A percentile compares a stretch with the other conserved stretches of the same genome.
phyloP scores from a whole-genome alignment of 2,113 vertebrate species.

The Hoplias malabaricus region DNA sequence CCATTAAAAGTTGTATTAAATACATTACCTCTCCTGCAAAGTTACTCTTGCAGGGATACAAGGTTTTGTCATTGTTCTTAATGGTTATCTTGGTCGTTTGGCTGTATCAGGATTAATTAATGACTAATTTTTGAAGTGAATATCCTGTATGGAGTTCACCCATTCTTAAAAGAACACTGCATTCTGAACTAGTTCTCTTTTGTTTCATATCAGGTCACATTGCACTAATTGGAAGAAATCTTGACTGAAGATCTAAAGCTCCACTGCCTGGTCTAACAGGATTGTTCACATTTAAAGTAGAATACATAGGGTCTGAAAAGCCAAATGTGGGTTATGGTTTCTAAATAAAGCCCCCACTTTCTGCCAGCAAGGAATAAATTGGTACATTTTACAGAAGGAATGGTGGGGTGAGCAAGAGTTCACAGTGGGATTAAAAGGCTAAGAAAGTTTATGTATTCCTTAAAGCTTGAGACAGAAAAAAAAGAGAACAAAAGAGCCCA shows the following conservation, averaged over 20 bases:
- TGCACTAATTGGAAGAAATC: not conserved
- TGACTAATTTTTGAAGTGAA: no score
- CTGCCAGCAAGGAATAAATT: slow-evolving; percentile 36
- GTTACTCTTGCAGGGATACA: no score
- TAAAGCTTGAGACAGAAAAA: slow-evolving; percentile 62
- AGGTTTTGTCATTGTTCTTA: no score
- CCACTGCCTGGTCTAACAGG: not conserved
- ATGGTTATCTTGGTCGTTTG: no score
- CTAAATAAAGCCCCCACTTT: slow-evolving; percentile 37
- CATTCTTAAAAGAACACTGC: no score
- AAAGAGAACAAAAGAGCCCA: slow-evolving; percentile 38
- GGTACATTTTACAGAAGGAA: slow-evolving; percentile 45
- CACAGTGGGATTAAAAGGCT: slow-evolving; percentile 70
- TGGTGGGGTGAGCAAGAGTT: slow-evolving; percentile 71
- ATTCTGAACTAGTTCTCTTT: not conserved
- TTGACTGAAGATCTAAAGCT: not conserved
- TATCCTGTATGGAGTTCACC: no score
- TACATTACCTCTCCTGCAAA: no score
- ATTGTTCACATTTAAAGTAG: not conserved
- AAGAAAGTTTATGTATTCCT: slow-evolving; percentile 72
- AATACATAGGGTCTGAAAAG: slow-evolving; percentile 4
- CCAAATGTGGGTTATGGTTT: slow-evolving; percentile 36
- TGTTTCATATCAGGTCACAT: not conserved
- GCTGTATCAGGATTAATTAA: no score
- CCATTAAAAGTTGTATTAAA: no score